Percentiles rank a stretch among this genome's conserved stretches.
Conservation (phyloP, 1,140 invertebrate species). For the Brachionus sp. region DNA sequence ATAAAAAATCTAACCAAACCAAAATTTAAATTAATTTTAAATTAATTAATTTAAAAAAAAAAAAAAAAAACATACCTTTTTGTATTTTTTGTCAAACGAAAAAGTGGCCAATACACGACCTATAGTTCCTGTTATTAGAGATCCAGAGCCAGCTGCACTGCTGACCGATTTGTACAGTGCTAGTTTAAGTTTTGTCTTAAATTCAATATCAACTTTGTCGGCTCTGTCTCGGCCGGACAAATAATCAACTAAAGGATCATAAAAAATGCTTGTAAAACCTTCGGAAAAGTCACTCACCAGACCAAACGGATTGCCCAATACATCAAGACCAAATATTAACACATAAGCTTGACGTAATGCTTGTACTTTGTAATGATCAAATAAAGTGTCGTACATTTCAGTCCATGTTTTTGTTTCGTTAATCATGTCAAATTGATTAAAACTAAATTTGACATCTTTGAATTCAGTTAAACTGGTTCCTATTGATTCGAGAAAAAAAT, state of each 20-base stretch:
- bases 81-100: slow-evolving; percentile 59
- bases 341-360: slow-evolving; percentile 60
- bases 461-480: slow-evolving; percentile 66
- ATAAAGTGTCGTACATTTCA: slow-evolving; percentile 38
- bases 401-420: slow-evolving; percentile 48
- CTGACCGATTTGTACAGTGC: slow-evolving; percentile 48
- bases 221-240: neutral
- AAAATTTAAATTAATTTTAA: neutral
- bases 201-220: neutral
- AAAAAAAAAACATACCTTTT: slow-evolving; percentile 51
- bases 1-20: neutral
- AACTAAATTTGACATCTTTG: slow-evolving; percentile 67
- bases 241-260: slow-evolving; percentile 18
- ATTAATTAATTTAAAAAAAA: too few species aligned
- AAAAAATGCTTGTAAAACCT: slow-evolving; percentile 32
- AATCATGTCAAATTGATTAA: slow-evolving; percentile 30
- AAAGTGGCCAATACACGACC: slow-evolving; percentile 58
- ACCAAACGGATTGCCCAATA: slow-evolving; percentile 62
- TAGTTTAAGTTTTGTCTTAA: neutral
- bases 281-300: slow-evolving; percentile 59
- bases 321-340: slow-evolving; percentile 60
- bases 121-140: slow-evolving; percentile 56
- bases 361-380: slow-evolving; percentile 51
- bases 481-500: slow-evolving; percentile 66
- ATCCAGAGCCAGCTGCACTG: slow-evolving; percentile 57